Conservation (phyloP, 2,797 vertebrate species). For the Allenopithecus nigroviridis region DNA sequence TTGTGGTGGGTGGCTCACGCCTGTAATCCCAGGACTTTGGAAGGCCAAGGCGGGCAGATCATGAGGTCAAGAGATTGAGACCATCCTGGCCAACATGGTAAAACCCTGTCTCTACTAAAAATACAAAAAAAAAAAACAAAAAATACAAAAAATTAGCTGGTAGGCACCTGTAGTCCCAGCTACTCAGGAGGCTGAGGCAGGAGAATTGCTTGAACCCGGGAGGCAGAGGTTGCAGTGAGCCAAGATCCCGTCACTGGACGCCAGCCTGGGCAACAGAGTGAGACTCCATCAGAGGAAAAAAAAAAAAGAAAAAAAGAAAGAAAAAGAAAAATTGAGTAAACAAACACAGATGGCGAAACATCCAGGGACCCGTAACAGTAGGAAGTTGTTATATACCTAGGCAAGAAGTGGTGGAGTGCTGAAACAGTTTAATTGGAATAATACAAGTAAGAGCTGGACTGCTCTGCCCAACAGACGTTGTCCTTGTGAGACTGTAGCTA, state of each 20-base stretch:
- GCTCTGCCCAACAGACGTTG: background rate
- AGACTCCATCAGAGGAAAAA: too few relatives aligned
- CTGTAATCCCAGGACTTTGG: background rate
- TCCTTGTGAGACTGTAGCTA: background rate
- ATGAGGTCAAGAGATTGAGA: background rate
- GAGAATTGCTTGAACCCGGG: background rate
- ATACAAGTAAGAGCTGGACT: background rate
- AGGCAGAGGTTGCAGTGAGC: background rate
- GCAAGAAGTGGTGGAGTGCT: background rate
- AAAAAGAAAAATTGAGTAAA: background rate
- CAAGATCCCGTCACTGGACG: background rate
- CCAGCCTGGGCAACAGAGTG: background rate
- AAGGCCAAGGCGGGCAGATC: accelerated
- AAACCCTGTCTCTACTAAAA: background rate
- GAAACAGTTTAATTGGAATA: background rate
- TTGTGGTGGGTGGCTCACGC: background rate
- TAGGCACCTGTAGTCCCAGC: background rate
- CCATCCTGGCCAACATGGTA: background rate
- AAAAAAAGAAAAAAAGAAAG: too few relatives aligned
- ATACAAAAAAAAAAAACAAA: background rate
- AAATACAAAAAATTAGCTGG: background rate
- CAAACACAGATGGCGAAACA: background rate
- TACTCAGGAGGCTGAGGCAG: background rate
- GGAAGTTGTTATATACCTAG: background rate
- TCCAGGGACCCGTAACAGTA: background rate